Evolutionary conservation across 2,888 invertebrate genomes (phyloP).

Genomic region (Andrena praecox): DNA sequence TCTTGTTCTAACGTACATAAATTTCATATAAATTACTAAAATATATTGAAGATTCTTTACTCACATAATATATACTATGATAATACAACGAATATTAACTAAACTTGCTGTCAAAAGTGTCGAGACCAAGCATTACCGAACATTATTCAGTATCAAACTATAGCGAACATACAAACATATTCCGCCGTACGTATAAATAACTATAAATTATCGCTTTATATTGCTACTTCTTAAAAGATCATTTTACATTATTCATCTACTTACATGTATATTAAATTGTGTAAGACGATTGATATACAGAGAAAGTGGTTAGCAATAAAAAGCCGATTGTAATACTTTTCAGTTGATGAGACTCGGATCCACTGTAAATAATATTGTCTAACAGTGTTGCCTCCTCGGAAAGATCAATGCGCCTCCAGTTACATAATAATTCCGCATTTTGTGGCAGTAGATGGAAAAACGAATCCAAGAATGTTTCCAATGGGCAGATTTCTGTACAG

Average conservation of each 20-base stretch:
- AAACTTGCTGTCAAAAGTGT: background rate
- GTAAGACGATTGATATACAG: background rate
- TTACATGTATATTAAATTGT: background rate
- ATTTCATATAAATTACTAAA: no score
- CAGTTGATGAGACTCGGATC: conserved; percentile 19
- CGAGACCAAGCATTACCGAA: background rate
- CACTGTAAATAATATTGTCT: background rate
- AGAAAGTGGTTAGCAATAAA: conserved; percentile 1
- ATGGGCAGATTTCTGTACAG: conserved; percentile 65
- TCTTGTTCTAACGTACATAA: background rate
- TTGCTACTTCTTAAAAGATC: background rate
- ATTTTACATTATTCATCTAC: background rate
- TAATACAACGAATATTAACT: no score
- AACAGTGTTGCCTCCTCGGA: background rate
- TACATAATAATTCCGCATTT: conserved; percentile 51
- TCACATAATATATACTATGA: no score
- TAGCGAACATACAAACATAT: background rate
- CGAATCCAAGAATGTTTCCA: conserved; percentile 43
- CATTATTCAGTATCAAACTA: background rate
- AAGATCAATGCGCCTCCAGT: conserved; percentile 28
- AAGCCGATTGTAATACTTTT: background rate
- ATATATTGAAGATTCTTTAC: no score
- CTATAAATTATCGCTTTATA: background rate
- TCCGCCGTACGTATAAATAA: background rate
- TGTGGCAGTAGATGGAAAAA: conserved; percentile 48